Evolutionary conservation across 2,888 invertebrate genomes (phyloP), one percentile per base, ranked within the genome.

Genomic region (Lepidonotus clava): DNA sequence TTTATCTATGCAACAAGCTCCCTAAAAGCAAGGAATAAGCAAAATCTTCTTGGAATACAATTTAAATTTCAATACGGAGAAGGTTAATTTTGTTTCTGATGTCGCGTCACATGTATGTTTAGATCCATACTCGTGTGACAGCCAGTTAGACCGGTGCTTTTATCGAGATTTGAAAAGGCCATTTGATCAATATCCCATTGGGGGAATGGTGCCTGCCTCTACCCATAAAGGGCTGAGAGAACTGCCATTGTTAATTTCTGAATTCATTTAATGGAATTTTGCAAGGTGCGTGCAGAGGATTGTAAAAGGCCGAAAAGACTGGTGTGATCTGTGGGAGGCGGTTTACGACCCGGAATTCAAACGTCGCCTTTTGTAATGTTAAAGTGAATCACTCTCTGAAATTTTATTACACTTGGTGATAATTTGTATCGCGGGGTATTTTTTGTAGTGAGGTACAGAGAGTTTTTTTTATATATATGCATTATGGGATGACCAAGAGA

Each of bases 211-310:
- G 61, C 24, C 61, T n/a, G 28, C 28, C 14, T 0, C 14, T 11
- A 14, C 28, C 28, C 11, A 28, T 61, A 61, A 28, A 61, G 61
- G n/a, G 28, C 61, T 28, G 2, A n/a, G 61, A 24, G 21, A 61
- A 18, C 28, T 61, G 61, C 61, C 61, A 61, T 61, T 61, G 61
- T 61, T n/a, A 61, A 61, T 28, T 28, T 61, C 28, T 61, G 61
- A 61, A 61, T 61, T 61, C 61, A 61, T 61, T 61, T 61, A 28
- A 61, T 61, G 61, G 28, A 61, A 61, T 24, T 61, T 28, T n/a
- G 28, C 28, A 46, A 18, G 8, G 46, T 18, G 46, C 18, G 46
- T 46, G 46, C 46, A 46, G 8, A 46, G 46, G 46, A 46, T 46
- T 46, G 46, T 46, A 6, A 46, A 18, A 6, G 6, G 46, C 6